A percentile compares a stretch with the other conserved stretches of the same genome.
phyloP scores from a whole-genome alignment of 2,113 vertebrate species.

The Kobus ellipsiprymnus region DNA sequence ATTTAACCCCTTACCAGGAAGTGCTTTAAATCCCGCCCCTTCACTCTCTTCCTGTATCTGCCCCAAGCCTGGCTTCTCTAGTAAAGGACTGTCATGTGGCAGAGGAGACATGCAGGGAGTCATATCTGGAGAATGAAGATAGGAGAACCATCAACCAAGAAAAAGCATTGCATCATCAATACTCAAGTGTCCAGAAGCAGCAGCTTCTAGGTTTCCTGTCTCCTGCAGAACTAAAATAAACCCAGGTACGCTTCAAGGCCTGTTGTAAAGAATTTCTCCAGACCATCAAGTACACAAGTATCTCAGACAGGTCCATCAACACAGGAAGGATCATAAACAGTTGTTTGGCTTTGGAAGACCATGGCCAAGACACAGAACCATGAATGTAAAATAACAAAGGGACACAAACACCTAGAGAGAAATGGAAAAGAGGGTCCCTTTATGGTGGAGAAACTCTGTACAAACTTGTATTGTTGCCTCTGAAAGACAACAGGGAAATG shows the following conservation, averaged over 20 bases:
- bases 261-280: background rate
- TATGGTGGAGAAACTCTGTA: background rate
- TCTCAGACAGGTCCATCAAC: background rate
- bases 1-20: constrained; percentile 83
- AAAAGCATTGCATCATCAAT: constrained; percentile 22
- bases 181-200: constrained; percentile 5
- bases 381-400: background rate
- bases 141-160: constrained; percentile 54
- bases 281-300: background rate
- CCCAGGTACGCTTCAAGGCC: background rate
- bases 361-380: background rate
- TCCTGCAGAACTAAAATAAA: background rate
- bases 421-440: background rate
- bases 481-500: background rate
- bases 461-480: background rate
- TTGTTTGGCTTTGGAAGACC: background rate
- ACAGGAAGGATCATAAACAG: background rate
- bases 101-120: constrained; percentile 94
- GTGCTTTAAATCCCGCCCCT: constrained; percentile 79
- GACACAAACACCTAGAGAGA: background rate
- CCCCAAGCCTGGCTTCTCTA: constrained; percentile 84
- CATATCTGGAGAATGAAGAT: constrained; percentile 84
- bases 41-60: constrained; percentile 85
- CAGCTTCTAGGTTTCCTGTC: background rate
- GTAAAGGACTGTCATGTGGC: constrained; percentile 83